Evolutionary conservation across 2,888 invertebrate genomes (phyloP).

Genomic region (Ennomos quercinarius): DNA sequence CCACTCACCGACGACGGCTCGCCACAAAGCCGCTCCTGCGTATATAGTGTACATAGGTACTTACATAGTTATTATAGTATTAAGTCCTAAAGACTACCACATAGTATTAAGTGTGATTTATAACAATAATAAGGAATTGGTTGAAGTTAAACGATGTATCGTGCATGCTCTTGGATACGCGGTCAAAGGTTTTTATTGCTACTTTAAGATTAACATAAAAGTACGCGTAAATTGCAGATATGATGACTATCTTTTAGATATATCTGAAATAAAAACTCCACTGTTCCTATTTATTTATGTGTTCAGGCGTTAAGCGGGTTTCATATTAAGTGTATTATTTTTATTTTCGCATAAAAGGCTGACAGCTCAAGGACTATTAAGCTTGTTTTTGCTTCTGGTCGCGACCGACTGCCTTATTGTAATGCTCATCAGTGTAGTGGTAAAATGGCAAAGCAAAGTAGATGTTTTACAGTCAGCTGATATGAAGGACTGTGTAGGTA

Average conservation of each 20-base stretch:
- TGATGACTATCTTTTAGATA: slow-evolving; percentile 11
- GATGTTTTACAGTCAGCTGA: background rate
- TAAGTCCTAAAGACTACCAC: too few species aligned
- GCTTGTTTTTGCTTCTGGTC: slow-evolving; percentile 61
- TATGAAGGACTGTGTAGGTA: too few species aligned
- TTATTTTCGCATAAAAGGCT: slow-evolving; percentile 47
- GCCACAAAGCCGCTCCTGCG: too few species aligned
- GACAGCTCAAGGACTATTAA: slow-evolving; percentile 54
- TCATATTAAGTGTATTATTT: slow-evolving; percentile 37
- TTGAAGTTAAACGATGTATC: too few species aligned
- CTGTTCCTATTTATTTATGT: slow-evolving; percentile 20
- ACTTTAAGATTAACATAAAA: slow-evolving; percentile 8
- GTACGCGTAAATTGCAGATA: slow-evolving; percentile 12
- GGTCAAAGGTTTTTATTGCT: too few species aligned
- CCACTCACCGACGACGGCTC: too few species aligned
- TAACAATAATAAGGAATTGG: too few species aligned
- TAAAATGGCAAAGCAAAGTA: slow-evolving; percentile 56
- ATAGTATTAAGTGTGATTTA: too few species aligned
- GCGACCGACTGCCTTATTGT: slow-evolving; percentile 53
- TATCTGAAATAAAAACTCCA: slow-evolving; percentile 6
- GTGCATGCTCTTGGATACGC: too few species aligned
- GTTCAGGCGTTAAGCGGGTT: slow-evolving; percentile 32
- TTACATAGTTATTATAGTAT: too few species aligned
- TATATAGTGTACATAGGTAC: too few species aligned
- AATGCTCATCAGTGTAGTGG: slow-evolving; percentile 61